These are phyloP conservation scores for Calliphora vomitoria DNA, from an alignment of 2,888 invertebrate species.

Conservation along the genomic window DNA sequence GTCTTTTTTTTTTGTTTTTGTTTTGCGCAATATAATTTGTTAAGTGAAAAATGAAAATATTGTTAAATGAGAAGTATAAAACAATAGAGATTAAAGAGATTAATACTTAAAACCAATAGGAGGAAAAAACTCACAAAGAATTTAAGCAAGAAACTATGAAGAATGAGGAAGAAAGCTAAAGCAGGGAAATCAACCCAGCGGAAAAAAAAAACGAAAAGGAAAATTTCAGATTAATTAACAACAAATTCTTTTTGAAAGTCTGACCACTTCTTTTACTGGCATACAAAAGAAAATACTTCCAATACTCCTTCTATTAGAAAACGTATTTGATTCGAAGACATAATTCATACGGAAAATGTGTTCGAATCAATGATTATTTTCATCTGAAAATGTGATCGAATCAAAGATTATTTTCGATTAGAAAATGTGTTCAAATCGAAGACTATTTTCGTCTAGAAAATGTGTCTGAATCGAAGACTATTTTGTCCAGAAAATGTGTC, in stretches of 20 bases:
- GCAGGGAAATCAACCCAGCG: background rate
- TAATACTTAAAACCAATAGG: background rate
- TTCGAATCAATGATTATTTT: too few relatives aligned
- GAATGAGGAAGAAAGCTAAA: background rate
- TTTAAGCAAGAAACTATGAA: background rate
- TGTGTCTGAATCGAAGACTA: too few relatives aligned
- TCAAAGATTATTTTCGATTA: too few relatives aligned
- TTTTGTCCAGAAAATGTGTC: too few relatives aligned
- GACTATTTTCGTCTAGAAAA: too few relatives aligned
- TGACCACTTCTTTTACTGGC: too few relatives aligned
- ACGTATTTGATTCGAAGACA: too few relatives aligned
- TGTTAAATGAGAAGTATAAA: constrained; percentile 64
- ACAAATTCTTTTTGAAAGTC: background rate
- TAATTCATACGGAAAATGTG: too few relatives aligned
- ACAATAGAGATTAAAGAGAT: constrained; percentile 63
- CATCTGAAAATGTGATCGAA: too few relatives aligned
- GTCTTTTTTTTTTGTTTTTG: background rate
- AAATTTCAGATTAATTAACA: background rate
- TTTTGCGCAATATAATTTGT: constrained; percentile 62
- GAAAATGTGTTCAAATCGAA: too few relatives aligned
- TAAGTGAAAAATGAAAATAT: constrained; percentile 71
- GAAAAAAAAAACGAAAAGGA: background rate
- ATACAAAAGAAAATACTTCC: too few relatives aligned
- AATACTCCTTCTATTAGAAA: too few relatives aligned
- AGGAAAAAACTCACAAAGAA: background rate